A percentile compares a stretch with the other conserved stretches of the same genome.
Evolutionary conservation across 2,113 vertebrate genomes (phyloP).

Genomic region (Anser cygnoides): DNA sequence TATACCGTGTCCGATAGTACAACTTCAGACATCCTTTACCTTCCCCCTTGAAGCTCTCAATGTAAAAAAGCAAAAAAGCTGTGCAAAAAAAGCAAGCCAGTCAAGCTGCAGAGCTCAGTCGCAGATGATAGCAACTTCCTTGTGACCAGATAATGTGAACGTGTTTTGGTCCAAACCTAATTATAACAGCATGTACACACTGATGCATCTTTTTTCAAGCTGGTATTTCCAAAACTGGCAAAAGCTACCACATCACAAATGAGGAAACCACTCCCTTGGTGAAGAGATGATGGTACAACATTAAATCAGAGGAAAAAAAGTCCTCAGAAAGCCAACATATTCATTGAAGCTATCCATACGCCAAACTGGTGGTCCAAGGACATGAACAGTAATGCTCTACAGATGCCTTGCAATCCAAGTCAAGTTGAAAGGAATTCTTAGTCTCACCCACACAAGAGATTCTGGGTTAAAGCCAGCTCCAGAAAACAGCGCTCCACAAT

Average conservation of each 20-base stretch:
- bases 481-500: background rate
- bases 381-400: constrained; percentile 22
- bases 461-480: constrained; percentile 33
- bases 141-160: background rate
- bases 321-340: background rate
- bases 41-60: background rate
- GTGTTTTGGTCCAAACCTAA: background rate
- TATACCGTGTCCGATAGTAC: background rate
- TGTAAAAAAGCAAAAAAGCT: background rate
- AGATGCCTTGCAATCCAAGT: background rate
- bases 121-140: background rate
- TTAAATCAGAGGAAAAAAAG: constrained; percentile 25
- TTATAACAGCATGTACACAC: background rate
- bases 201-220: background rate
- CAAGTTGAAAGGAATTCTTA: constrained; percentile 28
- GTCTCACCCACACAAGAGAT: constrained; percentile 42
- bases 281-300: background rate
- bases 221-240: constrained; percentile 21
- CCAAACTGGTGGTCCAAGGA: background rate
- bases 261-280: constrained; percentile 44
- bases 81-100: background rate
- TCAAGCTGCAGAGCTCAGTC: background rate
- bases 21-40: background rate
- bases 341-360: background rate
- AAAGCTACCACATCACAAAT: constrained; percentile 50